Evolutionary conservation across 2,797 vertebrate species (phyloP).

Genomic region (Schizopygopsis malacanthus): DNA sequence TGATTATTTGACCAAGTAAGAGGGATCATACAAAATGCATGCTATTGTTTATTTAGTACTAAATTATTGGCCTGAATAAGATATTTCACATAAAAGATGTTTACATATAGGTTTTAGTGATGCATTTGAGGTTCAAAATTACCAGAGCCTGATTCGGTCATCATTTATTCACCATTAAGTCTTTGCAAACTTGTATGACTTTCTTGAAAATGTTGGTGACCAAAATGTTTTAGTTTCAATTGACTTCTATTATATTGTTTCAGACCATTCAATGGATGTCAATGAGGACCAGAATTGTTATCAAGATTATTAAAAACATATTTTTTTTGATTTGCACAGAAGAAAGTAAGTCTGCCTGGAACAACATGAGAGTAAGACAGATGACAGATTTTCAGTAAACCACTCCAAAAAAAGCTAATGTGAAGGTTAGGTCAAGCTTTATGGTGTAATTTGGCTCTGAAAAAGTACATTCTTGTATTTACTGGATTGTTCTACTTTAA

Average conservation of each 20-base stretch:
- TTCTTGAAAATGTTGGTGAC: neutral
- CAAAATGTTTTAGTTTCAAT: no score
- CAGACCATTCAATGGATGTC: neutral
- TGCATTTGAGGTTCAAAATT: neutral
- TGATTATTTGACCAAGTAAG: no score
- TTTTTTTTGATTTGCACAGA: neutral
- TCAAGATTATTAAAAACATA: neutral
- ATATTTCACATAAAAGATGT: no score
- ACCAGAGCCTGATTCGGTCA: neutral
- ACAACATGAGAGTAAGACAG: neutral
- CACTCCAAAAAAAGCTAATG: neutral
- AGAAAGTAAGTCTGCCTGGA: neutral
- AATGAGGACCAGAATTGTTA: neutral
- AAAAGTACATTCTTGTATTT: constrained; percentile 6
- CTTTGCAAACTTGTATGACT: neutral
- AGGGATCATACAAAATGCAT: no score
- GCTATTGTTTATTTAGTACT: no score
- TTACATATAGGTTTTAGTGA: neutral
- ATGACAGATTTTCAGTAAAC: neutral
- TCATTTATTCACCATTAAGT: neutral
- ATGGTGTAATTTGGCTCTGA: constrained; percentile 20
- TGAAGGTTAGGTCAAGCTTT: neutral
- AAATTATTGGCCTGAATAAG: no score
- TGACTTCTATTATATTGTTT: neutral
- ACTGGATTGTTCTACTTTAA: constrained; percentile 5